phyloP scores from a whole-genome alignment of 2,888 invertebrate genomes.

The Chorisops tibialis region DNA sequence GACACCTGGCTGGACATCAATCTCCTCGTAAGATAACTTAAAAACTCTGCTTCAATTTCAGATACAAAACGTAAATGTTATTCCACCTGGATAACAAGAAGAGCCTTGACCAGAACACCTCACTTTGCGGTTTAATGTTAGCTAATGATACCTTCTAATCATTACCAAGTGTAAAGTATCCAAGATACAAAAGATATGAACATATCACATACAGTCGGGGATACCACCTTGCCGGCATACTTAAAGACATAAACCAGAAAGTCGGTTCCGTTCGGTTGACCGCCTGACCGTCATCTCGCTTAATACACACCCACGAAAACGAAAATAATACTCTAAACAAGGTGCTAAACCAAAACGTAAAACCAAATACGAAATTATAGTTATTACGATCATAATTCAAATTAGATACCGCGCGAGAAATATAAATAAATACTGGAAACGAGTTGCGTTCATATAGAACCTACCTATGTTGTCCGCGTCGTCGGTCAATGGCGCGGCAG shows the following conservation, averaged over 20 bases:
- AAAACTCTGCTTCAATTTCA: background rate
- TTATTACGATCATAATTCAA: conserved; percentile 31
- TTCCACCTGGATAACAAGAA: conserved; percentile 5
- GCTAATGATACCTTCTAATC: conserved; percentile 29
- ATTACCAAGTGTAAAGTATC: conserved; percentile 4
- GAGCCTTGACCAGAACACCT: background rate
- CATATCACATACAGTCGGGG: background rate
- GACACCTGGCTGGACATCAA: conserved; percentile 8
- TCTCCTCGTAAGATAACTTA: background rate
- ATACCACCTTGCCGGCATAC: conserved; percentile 13
- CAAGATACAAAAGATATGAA: background rate
- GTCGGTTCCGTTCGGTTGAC: background rate
- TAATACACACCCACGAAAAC: conserved; percentile 14
- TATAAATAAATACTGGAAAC: conserved; percentile 28
- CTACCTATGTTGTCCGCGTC: background rate
- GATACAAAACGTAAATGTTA: background rate
- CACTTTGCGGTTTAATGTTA: conserved; percentile 28
- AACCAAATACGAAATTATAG: conserved; percentile 32
- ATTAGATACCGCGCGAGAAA: conserved; percentile 28
- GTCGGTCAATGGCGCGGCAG: background rate
- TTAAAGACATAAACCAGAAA: background rate
- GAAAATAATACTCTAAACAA: conserved; percentile 22
- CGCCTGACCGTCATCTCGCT: background rate
- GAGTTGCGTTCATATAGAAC: background rate
- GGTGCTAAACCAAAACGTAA: conserved; percentile 33